These are phyloP conservation scores for Varecia variegata DNA, from an alignment of 2,797 vertebrate species.

Conservation along the genomic window DNA sequence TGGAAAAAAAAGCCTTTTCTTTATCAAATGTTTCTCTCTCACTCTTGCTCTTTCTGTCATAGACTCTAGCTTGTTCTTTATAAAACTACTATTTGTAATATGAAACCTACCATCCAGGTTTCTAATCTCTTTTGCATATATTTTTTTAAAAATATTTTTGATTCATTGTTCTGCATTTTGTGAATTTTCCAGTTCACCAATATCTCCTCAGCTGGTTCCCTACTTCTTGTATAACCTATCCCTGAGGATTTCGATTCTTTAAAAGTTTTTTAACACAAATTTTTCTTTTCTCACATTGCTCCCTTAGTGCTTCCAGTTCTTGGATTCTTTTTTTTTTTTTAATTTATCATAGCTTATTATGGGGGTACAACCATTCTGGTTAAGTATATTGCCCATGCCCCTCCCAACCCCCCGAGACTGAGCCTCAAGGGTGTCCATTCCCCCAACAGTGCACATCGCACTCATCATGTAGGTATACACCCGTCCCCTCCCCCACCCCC, in stretches of 20 bases:
- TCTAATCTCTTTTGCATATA: neutral
- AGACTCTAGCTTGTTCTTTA: neutral
- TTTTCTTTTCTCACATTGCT: neutral
- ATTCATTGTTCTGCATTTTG: neutral
- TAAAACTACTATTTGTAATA: neutral
- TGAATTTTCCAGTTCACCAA: neutral
- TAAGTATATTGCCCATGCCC: no score
- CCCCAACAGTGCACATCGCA: no score
- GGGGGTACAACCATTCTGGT: no score
- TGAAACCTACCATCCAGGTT: neutral
- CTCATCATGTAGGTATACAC: no score
- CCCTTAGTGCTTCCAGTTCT: neutral
- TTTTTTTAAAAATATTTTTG: neutral
- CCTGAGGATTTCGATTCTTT: neutral
- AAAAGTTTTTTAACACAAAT: neutral
- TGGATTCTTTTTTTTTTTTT: neutral
- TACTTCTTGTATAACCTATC: neutral
- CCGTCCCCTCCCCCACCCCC: no score
- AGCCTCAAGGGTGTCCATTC: no score
- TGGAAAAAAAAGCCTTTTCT: neutral
- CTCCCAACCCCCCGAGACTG: no score
- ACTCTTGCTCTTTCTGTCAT: neutral
- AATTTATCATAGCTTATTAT: no score
- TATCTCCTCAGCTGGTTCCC: neutral
- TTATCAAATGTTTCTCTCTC: neutral